A percentile compares a stretch with the other conserved stretches of the same genome.
Evolutionary conservation across 2,797 vertebrate species (phyloP).

Genomic region (Spinus pinus): DNA sequence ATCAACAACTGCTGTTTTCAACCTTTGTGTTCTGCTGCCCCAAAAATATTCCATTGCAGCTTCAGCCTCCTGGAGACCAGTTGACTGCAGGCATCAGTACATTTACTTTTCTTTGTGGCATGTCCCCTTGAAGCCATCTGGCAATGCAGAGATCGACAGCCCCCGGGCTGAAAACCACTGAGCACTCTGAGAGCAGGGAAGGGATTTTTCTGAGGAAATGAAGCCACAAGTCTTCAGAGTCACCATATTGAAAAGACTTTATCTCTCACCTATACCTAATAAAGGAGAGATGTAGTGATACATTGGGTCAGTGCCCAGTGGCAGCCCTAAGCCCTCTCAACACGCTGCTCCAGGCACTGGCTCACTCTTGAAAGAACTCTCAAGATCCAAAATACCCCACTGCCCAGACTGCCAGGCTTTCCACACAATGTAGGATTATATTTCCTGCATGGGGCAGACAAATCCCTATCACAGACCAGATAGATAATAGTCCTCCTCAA

Average conservation of each 20-base stretch:
- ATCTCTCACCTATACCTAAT: background rate
- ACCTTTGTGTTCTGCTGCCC: background rate
- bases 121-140: background rate
- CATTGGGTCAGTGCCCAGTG: background rate
- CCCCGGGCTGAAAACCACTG: background rate
- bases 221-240: background rate
- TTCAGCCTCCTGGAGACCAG: background rate
- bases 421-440: fast-evolving
- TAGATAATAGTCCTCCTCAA: background rate
- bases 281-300: background rate
- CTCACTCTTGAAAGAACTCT: background rate
- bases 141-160: background rate
- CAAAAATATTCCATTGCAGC: background rate
- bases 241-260: background rate
- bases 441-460: background rate
- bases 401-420: background rate
- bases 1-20: background rate
- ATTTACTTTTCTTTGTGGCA: background rate
- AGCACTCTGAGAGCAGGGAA: background rate
- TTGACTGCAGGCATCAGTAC: background rate
- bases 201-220: background rate
- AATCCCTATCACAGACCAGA: background rate
- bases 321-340: background rate
- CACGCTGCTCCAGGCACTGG: background rate
- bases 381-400: background rate